These are phyloP conservation scores for Portunus trituberculatus DNA, from an alignment of 1,140 invertebrate genomes.

Conservation along the genomic window DNA sequence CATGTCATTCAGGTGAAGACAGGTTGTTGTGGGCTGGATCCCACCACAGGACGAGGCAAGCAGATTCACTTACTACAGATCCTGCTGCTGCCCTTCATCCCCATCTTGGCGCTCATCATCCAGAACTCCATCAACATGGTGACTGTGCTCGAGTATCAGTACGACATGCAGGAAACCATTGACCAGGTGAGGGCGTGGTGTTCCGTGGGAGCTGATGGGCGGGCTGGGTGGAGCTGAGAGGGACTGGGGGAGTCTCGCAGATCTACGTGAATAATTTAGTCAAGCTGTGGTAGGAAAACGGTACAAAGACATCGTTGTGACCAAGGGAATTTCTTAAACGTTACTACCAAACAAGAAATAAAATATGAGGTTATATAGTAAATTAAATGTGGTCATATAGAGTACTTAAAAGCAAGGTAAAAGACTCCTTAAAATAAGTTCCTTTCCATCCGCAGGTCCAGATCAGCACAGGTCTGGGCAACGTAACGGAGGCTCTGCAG, in stretches of 20 bases:
- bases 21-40: conserved; percentile 74
- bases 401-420: not conserved
- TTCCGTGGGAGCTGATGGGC: not conserved
- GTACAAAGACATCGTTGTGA: not conserved
- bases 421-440: not conserved
- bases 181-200: conserved; percentile 59
- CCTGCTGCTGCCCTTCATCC: conserved; percentile 69
- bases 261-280: not conserved
- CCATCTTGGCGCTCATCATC: conserved; percentile 72
- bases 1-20: conserved; percentile 67
- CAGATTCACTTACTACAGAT: conserved; percentile 73
- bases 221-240: not conserved
- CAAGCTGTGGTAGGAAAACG: not conserved
- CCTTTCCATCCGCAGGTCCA: conserved; percentile 59
- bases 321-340: no score
- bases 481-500: conserved; percentile 79
- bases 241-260: no score
- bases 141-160: conserved; percentile 68
- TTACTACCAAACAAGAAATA: not conserved
- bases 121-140: conserved; percentile 72
- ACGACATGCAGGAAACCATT: conserved; percentile 76
- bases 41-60: conserved; percentile 75
- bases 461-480: conserved; percentile 75
- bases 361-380: no score
- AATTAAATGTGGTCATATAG: not conserved